Evolutionary conservation across 2,888 invertebrate species (phyloP).

Genomic region (Hirudinaria manillensis): DNA sequence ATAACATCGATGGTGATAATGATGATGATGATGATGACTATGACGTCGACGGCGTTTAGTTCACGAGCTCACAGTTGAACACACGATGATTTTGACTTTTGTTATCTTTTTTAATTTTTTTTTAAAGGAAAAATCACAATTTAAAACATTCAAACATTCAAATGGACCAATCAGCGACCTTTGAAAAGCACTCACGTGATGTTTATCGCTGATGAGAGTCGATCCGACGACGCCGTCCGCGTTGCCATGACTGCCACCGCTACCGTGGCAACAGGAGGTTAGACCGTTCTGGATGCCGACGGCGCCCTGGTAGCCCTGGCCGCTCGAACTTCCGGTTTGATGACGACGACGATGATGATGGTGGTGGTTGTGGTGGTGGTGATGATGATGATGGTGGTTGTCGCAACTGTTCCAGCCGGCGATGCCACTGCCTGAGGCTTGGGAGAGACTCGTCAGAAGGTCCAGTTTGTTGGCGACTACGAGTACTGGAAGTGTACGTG

Average conservation of each 20-base stretch:
- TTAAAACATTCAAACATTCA: no score
- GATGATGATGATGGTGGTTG: background rate
- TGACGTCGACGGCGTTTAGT: no score
- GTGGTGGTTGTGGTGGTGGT: background rate
- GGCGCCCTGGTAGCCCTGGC: background rate
- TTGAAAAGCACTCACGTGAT: no score
- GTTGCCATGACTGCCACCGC: constrained; percentile 5
- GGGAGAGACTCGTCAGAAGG: background rate
- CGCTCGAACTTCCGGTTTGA: background rate
- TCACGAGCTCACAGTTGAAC: no score
- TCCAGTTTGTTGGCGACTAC: constrained; percentile 20
- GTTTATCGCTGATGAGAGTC: background rate
- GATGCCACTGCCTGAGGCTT: background rate
- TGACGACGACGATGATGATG: background rate
- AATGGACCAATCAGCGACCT: no score
- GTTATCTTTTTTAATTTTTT: no score
- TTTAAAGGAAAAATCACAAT: no score
- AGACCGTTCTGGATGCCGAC: background rate
- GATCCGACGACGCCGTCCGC: background rate
- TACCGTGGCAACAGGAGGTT: constrained; percentile 1
- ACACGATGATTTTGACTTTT: no score
- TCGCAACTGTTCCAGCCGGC: background rate
- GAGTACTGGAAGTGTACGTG: background rate
- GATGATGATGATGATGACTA: no score
- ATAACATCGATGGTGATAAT: no score